Percentiles rank a stretch among this genome's conserved stretches.
Evolutionary conservation across 2,888 invertebrate species (phyloP).

Genomic region (Neoascia interrupta): DNA sequence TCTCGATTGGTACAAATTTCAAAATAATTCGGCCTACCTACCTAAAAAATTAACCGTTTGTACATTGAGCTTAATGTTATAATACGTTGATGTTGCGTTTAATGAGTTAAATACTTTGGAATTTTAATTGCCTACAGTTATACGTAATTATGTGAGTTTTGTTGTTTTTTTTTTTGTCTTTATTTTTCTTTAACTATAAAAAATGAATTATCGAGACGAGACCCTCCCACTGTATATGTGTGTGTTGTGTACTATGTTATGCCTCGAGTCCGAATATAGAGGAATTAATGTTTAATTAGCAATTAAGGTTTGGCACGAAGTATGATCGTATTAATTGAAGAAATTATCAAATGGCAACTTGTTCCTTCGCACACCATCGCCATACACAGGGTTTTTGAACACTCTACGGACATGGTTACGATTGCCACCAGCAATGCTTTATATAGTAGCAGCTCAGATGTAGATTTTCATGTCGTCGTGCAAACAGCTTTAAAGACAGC

Average conservation of each 20-base stretch:
- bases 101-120: constrained; percentile 33
- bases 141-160: constrained; percentile 40
- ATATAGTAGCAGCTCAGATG: constrained; percentile 7
- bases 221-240: constrained; percentile 18
- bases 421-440: background rate
- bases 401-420: background rate
- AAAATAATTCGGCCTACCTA: too few species aligned
- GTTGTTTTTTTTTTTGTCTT: constrained; percentile 3
- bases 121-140: constrained; percentile 39
- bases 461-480: constrained; percentile 38
- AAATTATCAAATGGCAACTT: constrained; percentile 60
- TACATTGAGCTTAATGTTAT: too few species aligned
- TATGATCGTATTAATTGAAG: constrained; percentile 67
- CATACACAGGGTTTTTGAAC: background rate
- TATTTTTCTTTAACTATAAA: constrained; percentile 15
- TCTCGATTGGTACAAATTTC: too few species aligned
- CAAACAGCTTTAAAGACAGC: constrained; percentile 34
- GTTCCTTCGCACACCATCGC: constrained; percentile 1
- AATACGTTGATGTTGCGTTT: too few species aligned
- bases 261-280: constrained; percentile 41
- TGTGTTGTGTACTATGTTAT: too few species aligned
- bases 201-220: constrained; percentile 22
- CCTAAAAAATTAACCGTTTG: too few species aligned
- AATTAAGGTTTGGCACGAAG: constrained; percentile 67
- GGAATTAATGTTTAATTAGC: constrained; percentile 68